phyloP scores from a whole-genome alignment of 2,113 vertebrate genomes.

The Pangasianodon gigas region DNA sequence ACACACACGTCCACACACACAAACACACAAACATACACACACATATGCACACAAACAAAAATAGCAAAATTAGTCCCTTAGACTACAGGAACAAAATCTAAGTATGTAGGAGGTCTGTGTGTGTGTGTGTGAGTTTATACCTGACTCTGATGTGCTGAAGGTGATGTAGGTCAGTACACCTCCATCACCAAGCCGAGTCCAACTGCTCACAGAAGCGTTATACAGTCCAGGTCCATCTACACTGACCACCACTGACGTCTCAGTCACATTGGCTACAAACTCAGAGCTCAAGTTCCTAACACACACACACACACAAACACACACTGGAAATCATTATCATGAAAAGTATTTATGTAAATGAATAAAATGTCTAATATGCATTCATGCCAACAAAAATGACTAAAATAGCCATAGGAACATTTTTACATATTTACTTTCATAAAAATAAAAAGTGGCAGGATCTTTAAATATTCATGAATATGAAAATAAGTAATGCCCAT shows the following conservation, averaged over 20 bases:
- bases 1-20: neutral
- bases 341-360: neutral
- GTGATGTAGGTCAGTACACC: constrained; percentile 77
- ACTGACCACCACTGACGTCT: constrained; percentile 78
- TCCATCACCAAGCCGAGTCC: constrained; percentile 88
- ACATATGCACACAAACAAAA: neutral
- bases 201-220: constrained; percentile 84
- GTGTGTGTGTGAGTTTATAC: constrained; percentile 67
- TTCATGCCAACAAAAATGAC: neutral
- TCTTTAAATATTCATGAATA: neutral
- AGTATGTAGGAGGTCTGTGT: neutral
- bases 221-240: constrained; percentile 83
- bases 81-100: neutral
- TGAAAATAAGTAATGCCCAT: neutral
- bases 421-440: neutral
- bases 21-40: neutral
- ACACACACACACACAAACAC: constrained; percentile 13
- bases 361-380: neutral
- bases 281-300: constrained; percentile 78
- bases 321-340: neutral
- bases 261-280: constrained; percentile 74
- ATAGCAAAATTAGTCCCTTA: neutral
- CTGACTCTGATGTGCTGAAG: constrained; percentile 84
- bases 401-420: neutral
- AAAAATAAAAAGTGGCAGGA: neutral